Conservation (phyloP, 2,113 vertebrate species). For the Myocastor coypus region DNA sequence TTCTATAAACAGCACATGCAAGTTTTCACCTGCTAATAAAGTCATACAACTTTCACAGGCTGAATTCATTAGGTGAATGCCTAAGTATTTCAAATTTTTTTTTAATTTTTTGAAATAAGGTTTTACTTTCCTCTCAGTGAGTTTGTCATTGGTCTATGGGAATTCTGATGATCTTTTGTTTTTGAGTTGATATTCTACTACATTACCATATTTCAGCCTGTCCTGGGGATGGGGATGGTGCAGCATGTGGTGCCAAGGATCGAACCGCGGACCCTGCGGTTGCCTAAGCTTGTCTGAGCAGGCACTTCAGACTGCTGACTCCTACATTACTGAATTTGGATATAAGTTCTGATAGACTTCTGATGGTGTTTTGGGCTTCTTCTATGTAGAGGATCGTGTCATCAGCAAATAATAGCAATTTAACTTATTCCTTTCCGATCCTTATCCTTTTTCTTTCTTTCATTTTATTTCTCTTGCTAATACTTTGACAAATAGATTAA, state of each 20-base stretch:
- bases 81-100: neutral
- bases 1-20: neutral
- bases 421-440: neutral
- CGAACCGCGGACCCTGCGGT: no score
- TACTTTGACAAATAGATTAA: neutral
- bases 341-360: neutral
- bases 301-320: no score
- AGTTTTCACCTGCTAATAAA: neutral
- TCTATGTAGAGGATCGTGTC: neutral
- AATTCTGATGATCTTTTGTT: neutral
- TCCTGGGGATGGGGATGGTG: no score
- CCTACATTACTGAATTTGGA: no score
- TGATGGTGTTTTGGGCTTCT: neutral
- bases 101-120: neutral
- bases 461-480: neutral
- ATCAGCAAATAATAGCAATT: neutral
- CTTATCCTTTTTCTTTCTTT: neutral
- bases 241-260: no score
- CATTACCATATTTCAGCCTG: no score
- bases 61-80: neutral
- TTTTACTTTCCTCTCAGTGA: neutral
- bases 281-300: no score
- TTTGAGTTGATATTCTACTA: neutral
- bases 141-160: neutral
- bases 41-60: neutral